Evolutionary conservation across 2,113 vertebrate genomes (phyloP).

Genomic region (Carlito syrichta): DNA sequence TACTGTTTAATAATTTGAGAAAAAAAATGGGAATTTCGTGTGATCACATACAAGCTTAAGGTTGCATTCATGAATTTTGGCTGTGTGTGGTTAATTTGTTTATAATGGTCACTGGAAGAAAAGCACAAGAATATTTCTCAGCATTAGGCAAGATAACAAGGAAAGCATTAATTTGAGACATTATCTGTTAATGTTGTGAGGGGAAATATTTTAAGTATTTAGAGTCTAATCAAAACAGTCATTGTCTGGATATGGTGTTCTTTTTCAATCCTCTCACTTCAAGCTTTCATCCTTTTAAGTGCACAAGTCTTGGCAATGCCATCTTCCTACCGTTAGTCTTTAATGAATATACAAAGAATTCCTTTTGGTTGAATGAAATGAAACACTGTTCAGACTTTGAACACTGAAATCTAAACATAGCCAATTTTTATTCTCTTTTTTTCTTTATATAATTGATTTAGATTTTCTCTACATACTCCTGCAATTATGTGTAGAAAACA

Average conservation of each 20-base stretch:
- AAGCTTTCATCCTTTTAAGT: neutral
- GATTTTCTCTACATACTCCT: neutral
- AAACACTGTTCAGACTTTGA: neutral
- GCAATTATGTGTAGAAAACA: neutral
- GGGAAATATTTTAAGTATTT: slow-evolving; percentile 13
- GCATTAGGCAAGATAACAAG: neutral
- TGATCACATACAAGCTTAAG: neutral
- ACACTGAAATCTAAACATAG: neutral
- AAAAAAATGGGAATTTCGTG: neutral
- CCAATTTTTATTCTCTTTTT: neutral
- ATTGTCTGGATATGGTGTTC: neutral
- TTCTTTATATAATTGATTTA: neutral
- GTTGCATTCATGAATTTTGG: neutral
- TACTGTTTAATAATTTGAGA: neutral
- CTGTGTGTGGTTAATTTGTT: neutral
- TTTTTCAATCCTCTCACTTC: neutral
- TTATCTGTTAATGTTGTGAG: neutral
- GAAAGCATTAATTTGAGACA: neutral
- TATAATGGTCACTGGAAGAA: slow-evolving; percentile 26
- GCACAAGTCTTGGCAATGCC: neutral
- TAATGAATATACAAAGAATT: neutral
- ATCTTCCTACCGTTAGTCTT: neutral
- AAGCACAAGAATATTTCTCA: slow-evolving; percentile 32
- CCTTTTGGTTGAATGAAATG: neutral
- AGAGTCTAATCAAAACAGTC: neutral